Percentiles rank a stretch among this genome's conserved stretches.
phyloP scores from a whole-genome alignment of 2,113 vertebrate genomes.

The Platichthys flesus region DNA sequence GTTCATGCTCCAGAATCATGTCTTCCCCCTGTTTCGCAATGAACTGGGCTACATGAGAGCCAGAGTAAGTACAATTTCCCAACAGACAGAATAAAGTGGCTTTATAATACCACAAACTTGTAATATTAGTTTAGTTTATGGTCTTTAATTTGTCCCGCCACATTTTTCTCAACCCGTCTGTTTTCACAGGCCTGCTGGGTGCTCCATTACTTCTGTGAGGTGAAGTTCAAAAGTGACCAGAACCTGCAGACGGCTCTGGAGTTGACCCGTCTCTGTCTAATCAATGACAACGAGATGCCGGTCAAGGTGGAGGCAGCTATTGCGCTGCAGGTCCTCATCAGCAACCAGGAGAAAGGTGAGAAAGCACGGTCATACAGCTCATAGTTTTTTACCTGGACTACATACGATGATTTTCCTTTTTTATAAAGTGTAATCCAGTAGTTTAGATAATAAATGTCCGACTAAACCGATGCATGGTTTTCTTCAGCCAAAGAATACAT shows the following conservation, averaged over 20 bases:
- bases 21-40: constrained; percentile 96
- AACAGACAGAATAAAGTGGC: background rate
- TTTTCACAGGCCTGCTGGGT: constrained; percentile 94
- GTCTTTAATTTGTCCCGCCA: background rate
- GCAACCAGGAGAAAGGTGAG: constrained; percentile 98
- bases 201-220: constrained; percentile 99
- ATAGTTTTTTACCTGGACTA: background rate
- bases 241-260: constrained; percentile 97
- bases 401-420: background rate
- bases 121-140: background rate
- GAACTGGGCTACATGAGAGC: constrained; percentile 98
- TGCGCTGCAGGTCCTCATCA: constrained; percentile 97
- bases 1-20: constrained; percentile 97
- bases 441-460: background rate
- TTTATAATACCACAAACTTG: background rate
- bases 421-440: background rate
- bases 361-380: background rate
- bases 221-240: constrained; percentile 98
- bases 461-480: background rate
- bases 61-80: constrained; percentile 83
- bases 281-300: constrained; percentile 98
- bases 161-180: background rate
- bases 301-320: constrained; percentile 99
- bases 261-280: constrained; percentile 93
- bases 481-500: constrained; percentile 96